A percentile compares a stretch with the other conserved stretches of the same genome.
Evolutionary conservation across 2,797 vertebrate genomes (phyloP).

Genomic region (Micromesistius poutassou): DNA sequence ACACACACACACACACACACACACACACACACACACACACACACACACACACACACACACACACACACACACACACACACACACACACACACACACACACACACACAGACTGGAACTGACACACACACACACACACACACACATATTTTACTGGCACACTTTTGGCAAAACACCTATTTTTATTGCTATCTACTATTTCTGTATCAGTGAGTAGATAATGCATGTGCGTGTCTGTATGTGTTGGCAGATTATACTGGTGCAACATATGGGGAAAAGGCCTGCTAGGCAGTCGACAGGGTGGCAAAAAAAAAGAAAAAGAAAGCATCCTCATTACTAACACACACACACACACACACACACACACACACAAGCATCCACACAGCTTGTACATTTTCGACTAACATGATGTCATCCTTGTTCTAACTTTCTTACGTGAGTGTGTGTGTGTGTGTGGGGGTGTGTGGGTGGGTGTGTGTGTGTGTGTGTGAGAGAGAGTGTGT

Average conservation of each 20-base stretch:
- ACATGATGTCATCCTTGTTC: not conserved
- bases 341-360: not conserved
- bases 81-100: conserved; percentile 5
- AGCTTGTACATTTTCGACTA: not conserved
- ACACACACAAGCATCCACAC: not conserved
- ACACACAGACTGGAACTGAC: not conserved
- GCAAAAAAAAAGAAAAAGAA: not conserved
- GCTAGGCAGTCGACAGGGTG: not conserved
- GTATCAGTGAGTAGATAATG: not conserved
- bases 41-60: not conserved
- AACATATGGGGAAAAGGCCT: not conserved
- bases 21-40: not conserved
- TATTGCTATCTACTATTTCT: not conserved
- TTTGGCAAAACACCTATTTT: conserved; percentile 53
- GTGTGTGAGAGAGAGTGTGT: not conserved
- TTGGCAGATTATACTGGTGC: conserved; percentile 13
- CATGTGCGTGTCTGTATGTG: conserved; percentile 7
- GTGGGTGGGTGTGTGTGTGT: conserved; percentile 12
- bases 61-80: not conserved
- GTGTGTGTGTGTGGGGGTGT: conserved; percentile 14
- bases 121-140: not conserved
- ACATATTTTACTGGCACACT: conserved; percentile 36
- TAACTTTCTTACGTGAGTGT: not conserved
- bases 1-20: conserved; percentile 1
- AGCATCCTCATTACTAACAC: not conserved